These are phyloP conservation scores for Coccyzus lansbergi DNA, from an alignment of 2,797 vertebrate genomes.

Conservation along the genomic window DNA sequence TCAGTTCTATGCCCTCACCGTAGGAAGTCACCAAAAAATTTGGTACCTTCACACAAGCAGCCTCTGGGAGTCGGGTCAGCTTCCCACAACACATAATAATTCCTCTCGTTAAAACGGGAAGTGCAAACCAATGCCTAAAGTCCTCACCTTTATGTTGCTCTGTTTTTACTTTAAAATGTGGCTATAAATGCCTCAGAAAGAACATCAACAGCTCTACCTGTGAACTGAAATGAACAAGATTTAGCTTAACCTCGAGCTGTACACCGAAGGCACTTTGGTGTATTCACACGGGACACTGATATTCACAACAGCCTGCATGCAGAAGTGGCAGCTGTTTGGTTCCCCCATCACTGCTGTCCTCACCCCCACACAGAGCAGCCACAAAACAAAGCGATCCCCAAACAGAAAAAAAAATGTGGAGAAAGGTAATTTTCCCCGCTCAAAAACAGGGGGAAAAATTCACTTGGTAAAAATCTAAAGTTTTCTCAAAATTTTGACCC, in stretches of 20 bases:
- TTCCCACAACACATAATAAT: slow-evolving; percentile 60
- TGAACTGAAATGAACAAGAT: neutral
- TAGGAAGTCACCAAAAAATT: slow-evolving; percentile 35
- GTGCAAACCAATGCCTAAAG: slow-evolving; percentile 30
- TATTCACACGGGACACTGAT: neutral
- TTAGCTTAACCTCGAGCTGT: neutral
- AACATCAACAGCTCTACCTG: slow-evolving; percentile 12
- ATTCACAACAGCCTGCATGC: neutral
- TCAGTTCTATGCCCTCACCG: neutral
- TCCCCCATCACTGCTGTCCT: neutral
- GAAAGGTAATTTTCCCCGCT: neutral
- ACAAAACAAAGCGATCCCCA: neutral
- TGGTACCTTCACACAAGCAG: slow-evolving; percentile 38
- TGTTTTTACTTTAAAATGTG: slow-evolving; percentile 35
- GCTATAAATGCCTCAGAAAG: slow-evolving; percentile 45
- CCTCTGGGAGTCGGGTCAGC: slow-evolving; percentile 51
- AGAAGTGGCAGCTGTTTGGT: neutral
- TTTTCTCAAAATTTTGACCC: neutral
- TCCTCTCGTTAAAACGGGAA: slow-evolving; percentile 23
- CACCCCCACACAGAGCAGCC: neutral
- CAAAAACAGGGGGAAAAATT: neutral
- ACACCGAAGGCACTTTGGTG: neutral
- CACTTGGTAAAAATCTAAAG: neutral
- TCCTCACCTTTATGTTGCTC: slow-evolving; percentile 51
- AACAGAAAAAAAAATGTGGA: neutral